Base-by-base conservation (phyloP, 2,113 vertebrate species). In the Butorides virescens region DNA sequence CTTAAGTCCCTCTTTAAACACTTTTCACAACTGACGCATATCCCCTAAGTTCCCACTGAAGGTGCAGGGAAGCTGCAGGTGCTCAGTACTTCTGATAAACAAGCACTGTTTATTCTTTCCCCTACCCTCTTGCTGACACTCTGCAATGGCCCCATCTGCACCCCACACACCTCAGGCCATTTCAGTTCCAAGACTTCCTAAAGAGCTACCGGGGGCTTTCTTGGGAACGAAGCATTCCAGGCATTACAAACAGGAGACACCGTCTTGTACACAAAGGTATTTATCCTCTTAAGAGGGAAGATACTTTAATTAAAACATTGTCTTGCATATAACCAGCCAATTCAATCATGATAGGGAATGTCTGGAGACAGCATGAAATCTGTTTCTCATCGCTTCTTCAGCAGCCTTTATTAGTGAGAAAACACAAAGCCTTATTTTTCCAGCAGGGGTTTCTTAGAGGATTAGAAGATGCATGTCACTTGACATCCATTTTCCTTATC, bases 401-500 rank as follows among this genome's bases (percentile, higher is more conserved):
- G 61, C 65, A 85, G 75, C 55, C n/a, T 44, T 55, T 65, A 30
- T 2, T n/a, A 26, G n/a, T 8, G 63, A 63, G 75, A 67, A 62
- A 93, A 86, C 79, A 88, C 85, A 76, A 85, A 88, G 59, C n/a
- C 37, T 61, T 4, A 1, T 67, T 78, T 65, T 77, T 83, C 72
- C 78, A 95, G 74, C 62, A 80, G 61, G 52, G 63, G 63, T 86
- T 94, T 86, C 65, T 32, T 34, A 34, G 23, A 63, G 77, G 88
- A 84, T 96, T 65, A 95, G 79, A 56, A 90, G 92, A 52, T 34
- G 7, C 30, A 9, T 4, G 11, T 52, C 83, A 75, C 83, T 61
- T 55, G 75, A 79, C 90, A 87, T 81, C 79, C 79, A 58, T 68
- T 92, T 70, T 21, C 86, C 83, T 90, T 89, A 90, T 92, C 92